Evolutionary conservation across 92 coral and sea anemone species (phyloP), one percentile per base, ranked within the genome.

Genomic region (Porites evermanni): DNA sequence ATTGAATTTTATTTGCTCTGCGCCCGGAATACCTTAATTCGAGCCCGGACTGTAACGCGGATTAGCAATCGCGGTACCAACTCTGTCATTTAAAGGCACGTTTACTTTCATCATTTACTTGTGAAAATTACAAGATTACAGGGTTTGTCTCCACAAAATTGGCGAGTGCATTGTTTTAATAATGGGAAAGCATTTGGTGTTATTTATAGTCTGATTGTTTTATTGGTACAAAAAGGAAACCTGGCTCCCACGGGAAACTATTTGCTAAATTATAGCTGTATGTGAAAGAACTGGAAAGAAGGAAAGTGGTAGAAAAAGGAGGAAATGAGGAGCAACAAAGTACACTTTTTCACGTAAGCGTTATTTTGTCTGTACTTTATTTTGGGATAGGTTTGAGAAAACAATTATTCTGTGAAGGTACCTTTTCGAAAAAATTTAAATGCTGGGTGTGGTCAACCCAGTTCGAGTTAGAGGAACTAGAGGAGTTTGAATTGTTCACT

Each of bases 181-280:
- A 72, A 71, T 58, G 18, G 47, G 44, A 32, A 17, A 67, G 86
- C 93, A 90, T 90, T 90, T 90, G 93, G 93, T 70, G 29, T 50
- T 65, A 67, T 50, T 80, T 47, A 82, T 26, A 54, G 53, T 10
- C 38, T 32, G 83, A 71, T 90, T 86, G 89, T 84, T 89, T 64
- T 10, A 19, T 56, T 51, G 53, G 59, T 11, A 29, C 66, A 18
- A 20, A 72, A 79, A 82, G 54, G 16, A 67, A 77, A 74, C 51
- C 18, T 11, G 10, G 61, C 70, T 89, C 93, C 89, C 93, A 89
- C 93, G 93, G 89, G 89, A 89, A 89, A 58, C 54, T 54, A 64
- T 68, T 16, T 68, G 56, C 61, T 23, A 68, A 50, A 20, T 66
- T 80, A 7, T 12, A 11, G 19, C 51, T 29, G 8, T 23, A 32